phyloP scores from a whole-genome alignment of 2,797 vertebrate genomes.

The Karalla daura region DNA sequence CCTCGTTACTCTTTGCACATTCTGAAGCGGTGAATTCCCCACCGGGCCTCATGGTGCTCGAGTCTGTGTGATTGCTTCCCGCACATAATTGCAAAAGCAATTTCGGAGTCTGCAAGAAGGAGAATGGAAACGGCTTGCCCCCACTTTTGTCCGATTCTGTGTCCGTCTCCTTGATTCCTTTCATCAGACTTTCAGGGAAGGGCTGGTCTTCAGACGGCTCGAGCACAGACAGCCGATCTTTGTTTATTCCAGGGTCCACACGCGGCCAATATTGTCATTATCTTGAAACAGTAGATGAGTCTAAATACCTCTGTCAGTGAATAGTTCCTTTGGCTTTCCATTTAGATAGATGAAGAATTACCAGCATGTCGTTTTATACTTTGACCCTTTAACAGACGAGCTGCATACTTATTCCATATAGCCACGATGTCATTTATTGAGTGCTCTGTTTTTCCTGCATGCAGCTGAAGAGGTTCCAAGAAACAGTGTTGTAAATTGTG shows the following conservation, averaged over 20 bases:
- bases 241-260: too few relatives aligned
- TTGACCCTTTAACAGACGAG: constrained; percentile 36
- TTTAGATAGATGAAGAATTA: constrained; percentile 69
- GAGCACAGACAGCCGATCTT: not conserved
- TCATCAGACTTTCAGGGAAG: constrained; percentile 20
- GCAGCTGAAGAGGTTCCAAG: constrained; percentile 25
- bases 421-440: constrained; percentile 21
- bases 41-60: constrained; percentile 32
- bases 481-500: constrained; percentile 21
- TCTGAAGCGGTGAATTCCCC: constrained; percentile 50
- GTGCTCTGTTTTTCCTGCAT: not conserved
- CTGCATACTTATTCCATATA: constrained; percentile 48
- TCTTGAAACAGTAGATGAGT: not conserved
- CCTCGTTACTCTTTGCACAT: constrained; percentile 40
- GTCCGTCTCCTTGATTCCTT: constrained; percentile 24
- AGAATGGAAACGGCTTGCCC: constrained; percentile 54
- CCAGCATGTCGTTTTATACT: constrained; percentile 66
- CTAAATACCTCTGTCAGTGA: constrained; percentile 6
- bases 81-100: constrained; percentile 70
- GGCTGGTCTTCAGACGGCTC: constrained; percentile 22
- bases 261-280: too few relatives aligned
- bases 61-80: constrained; percentile 70
- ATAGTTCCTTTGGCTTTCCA: constrained; percentile 46
- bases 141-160: constrained; percentile 7
- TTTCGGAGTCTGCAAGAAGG: constrained; percentile 57